Percentiles rank a stretch among this genome's conserved stretches.
phyloP scores from a whole-genome alignment of 2,888 invertebrate species.

The Diaperis boleti region DNA sequence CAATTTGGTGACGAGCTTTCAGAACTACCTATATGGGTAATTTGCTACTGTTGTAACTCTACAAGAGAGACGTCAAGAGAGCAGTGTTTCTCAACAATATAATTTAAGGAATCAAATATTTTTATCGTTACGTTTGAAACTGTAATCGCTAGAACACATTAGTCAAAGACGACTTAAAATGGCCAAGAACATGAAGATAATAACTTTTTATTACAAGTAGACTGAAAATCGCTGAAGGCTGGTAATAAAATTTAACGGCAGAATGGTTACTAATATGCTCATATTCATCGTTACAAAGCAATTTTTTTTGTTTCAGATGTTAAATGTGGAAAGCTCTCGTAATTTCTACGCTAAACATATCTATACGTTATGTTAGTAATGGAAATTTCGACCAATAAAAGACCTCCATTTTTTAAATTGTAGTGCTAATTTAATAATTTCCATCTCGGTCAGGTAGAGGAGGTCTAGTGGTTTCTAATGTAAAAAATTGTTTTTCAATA shows the following conservation, averaged over 20 bases:
- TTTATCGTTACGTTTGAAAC: not conserved
- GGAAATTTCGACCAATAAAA: too few species aligned
- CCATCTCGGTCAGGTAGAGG: too few species aligned
- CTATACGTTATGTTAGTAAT: too few species aligned
- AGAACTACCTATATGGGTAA: constrained; percentile 25
- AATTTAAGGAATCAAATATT: constrained; percentile 10
- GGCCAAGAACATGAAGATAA: constrained; percentile 16
- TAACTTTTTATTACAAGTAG: constrained; percentile 13
- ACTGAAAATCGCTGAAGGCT: constrained; percentile 16
- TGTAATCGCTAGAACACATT: constrained; percentile 18
- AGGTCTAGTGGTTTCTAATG: too few species aligned
- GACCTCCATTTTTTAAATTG: too few species aligned
- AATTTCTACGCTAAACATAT: too few species aligned
- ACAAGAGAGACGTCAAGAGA: constrained; percentile 6
- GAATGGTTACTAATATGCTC: not conserved
- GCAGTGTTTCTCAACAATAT: not conserved
- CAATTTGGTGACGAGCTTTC: constrained; percentile 38
- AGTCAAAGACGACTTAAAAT: constrained; percentile 1
- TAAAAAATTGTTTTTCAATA: too few species aligned
- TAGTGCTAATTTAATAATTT: too few species aligned
- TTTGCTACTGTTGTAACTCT: constrained; percentile 18
- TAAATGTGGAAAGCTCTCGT: too few species aligned
- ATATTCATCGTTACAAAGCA: too few species aligned
- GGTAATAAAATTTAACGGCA: constrained; percentile 6
- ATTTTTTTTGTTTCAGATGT: too few species aligned